Conservation (phyloP, 2,888 invertebrate genomes). For the Agriopis leucophaearia region DNA sequence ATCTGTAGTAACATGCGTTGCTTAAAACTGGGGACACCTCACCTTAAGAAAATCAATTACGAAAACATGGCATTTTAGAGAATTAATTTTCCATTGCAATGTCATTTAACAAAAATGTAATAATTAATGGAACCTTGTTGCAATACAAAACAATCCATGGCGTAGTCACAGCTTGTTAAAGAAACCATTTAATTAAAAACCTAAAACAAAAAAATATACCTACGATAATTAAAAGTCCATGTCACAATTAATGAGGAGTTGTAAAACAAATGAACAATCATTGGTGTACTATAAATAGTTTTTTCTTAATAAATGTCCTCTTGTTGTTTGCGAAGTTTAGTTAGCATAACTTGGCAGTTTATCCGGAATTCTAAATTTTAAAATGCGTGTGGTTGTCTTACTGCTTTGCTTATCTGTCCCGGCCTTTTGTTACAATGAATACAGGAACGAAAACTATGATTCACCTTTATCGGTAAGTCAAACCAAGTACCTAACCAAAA, state of each 20-base stretch:
- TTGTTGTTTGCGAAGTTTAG: neutral
- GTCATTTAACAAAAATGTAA: too few species aligned
- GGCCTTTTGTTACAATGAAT: neutral
- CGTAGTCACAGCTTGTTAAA: neutral
- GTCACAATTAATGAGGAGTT: neutral
- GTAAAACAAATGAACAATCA: neutral
- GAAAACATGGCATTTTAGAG: neutral
- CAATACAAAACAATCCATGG: neutral
- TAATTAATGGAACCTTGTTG: neutral
- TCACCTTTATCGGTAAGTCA: neutral
- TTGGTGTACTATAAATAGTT: neutral
- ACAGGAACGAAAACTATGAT: neutral
- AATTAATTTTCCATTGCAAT: neutral
- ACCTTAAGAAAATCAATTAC: too few species aligned
- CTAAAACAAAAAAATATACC: neutral
- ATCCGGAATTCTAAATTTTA: neutral
- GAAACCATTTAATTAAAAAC: neutral
- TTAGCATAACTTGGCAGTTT: neutral
- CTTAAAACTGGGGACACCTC: too few species aligned
- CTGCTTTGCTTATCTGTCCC: neutral
- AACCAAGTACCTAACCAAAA: too few species aligned
- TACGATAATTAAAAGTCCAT: neutral
- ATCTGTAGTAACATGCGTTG: too few species aligned
- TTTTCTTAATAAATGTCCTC: neutral
- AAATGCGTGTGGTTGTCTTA: neutral